These are phyloP conservation scores for Emydoidea blandingii DNA, from an alignment of 2,797 vertebrate species.

Conservation along the genomic window DNA sequence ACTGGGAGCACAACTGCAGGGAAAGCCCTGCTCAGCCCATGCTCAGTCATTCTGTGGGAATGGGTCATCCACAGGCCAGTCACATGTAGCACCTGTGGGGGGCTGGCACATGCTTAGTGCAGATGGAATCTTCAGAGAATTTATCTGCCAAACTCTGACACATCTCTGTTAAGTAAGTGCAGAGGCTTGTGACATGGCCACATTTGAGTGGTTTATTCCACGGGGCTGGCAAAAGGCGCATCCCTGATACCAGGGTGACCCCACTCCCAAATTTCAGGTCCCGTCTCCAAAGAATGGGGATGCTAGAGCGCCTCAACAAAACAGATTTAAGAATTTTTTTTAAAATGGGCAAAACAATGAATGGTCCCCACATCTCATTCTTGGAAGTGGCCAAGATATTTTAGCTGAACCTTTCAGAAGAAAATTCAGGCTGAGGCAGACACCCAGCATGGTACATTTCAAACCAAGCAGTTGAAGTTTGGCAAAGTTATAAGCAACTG, in stretches of 20 bases:
- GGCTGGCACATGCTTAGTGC: not conserved
- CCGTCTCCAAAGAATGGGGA: not conserved
- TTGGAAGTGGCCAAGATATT: not conserved
- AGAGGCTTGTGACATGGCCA: not conserved
- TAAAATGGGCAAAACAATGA: not conserved
- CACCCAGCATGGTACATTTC: not conserved
- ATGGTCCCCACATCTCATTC: no score
- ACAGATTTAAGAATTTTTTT: not conserved
- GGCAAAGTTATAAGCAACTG: not conserved
- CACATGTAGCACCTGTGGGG: no score
- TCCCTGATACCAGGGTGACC: not conserved
- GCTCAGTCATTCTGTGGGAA: not conserved
- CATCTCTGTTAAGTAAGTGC: no score
- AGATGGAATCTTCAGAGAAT: not conserved
- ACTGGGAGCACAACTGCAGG: no score
- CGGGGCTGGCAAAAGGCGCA: not conserved
- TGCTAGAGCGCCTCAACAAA: not conserved
- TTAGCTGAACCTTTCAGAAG: not conserved
- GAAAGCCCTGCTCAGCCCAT: not conserved
- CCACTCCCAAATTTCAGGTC: not conserved
- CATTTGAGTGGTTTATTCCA: not conserved
- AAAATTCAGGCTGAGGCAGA: not conserved
- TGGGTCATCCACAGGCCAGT: no score
- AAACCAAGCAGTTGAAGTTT: not conserved
- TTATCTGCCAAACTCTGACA: not conserved